phyloP scores from a whole-genome alignment of 2,797 vertebrate genomes.

The Gymnothorax reevesii region DNA sequence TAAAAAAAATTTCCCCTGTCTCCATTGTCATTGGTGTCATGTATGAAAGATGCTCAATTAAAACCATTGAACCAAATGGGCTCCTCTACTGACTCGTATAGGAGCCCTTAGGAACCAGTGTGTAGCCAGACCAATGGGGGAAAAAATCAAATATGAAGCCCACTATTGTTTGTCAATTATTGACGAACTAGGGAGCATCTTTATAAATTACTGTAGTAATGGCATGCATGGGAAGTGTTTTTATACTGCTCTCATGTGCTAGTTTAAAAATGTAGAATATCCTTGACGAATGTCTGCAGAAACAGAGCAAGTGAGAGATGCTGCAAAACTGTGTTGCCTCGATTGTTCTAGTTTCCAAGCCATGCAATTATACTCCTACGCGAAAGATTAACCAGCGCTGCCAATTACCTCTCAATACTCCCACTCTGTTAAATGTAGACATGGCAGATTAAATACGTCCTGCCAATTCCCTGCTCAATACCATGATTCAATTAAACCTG shows the following conservation, averaged over 20 bases:
- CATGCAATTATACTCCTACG: constrained; percentile 48
- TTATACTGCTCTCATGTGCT: no score
- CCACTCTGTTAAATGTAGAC: constrained; percentile 46
- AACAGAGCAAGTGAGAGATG: neutral
- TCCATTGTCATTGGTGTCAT: no score
- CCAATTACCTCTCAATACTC: constrained; percentile 36
- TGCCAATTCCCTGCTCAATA: constrained; percentile 34
- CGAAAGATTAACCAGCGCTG: constrained; percentile 47
- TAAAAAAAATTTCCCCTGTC: no score
- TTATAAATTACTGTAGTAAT: no score
- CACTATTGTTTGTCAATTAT: neutral
- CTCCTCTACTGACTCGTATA: no score
- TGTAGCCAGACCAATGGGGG: no score
- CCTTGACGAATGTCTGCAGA: neutral
- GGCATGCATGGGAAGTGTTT: no score
- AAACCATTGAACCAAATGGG: no score
- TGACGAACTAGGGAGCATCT: neutral
- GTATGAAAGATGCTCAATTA: no score
- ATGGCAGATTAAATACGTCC: constrained; percentile 39
- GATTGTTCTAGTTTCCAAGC: constrained; percentile 13
- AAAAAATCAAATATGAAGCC: neutral
- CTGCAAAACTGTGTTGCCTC: neutral
- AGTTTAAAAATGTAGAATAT: neutral
- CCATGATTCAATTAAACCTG: constrained; percentile 45
- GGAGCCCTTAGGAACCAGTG: no score